Percentiles rank a stretch among this genome's conserved stretches.
These are phyloP conservation scores for Acleris sparsana DNA, from an alignment of 2,888 invertebrate species.

Conservation along the genomic window DNA sequence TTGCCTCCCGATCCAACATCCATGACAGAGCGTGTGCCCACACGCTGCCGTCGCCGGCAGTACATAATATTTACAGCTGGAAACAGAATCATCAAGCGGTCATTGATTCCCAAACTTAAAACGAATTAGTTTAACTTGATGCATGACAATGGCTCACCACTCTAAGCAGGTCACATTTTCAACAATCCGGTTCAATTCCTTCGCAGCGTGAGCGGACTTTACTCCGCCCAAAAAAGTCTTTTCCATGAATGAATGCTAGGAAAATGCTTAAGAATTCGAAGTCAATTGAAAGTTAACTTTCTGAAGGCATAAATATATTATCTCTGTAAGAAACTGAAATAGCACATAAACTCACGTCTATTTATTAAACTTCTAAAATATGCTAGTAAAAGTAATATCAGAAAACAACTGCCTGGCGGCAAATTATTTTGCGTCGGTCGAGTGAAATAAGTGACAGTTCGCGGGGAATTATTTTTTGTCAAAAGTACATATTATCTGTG, in stretches of 20 bases:
- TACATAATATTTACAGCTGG: conserved; percentile 67
- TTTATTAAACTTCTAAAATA: conserved; percentile 1
- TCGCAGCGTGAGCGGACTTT: conserved; percentile 48
- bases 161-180: conserved; percentile 67
- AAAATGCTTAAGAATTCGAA: conserved; percentile 1
- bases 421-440: conserved; percentile 4
- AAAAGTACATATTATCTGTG: neutral
- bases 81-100: conserved; percentile 1
- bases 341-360: conserved; percentile 9
- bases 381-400: conserved; percentile 4
- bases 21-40: conserved; percentile 69
- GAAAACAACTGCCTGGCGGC: conserved; percentile 32
- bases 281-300: neutral
- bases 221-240: conserved; percentile 16
- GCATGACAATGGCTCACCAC: conserved; percentile 57
- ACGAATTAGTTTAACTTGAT: neutral
- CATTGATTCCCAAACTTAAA: neutral
- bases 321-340: conserved; percentile 1
- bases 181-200: conserved; percentile 53
- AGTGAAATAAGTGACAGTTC: conserved; percentile 5
- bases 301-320: conserved; percentile 10
- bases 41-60: conserved; percentile 66
- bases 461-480: neutral
- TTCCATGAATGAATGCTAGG: conserved; percentile 26
- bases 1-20: conserved; percentile 63